These are phyloP conservation scores for Sander vitreus DNA, from an alignment of 2,113 vertebrate species.

Conservation along the genomic window DNA sequence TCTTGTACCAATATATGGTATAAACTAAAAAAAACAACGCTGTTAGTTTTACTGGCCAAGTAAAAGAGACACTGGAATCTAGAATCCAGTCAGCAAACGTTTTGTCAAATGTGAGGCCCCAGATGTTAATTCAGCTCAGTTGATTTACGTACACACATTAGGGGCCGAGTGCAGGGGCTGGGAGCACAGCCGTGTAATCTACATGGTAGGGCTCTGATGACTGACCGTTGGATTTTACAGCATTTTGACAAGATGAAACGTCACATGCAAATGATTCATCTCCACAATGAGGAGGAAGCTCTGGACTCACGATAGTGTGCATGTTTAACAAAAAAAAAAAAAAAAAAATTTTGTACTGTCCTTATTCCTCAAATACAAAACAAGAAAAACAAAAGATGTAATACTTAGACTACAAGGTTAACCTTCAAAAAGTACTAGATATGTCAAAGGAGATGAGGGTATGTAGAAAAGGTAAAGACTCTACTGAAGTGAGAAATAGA, in stretches of 20 bases:
- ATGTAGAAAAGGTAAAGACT: slow-evolving; percentile 40
- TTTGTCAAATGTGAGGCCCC: slow-evolving; percentile 1
- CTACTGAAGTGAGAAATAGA: slow-evolving; percentile 18
- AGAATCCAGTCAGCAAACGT: slow-evolving; percentile 3
- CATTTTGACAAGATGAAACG: slow-evolving; percentile 58
- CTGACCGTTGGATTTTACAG: slow-evolving; percentile 66
- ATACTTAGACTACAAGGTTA: slow-evolving; percentile 57
- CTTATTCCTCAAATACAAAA: slow-evolving; percentile 56
- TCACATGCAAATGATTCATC: slow-evolving; percentile 51
- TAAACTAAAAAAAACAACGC: not conserved
- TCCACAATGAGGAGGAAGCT: slow-evolving; percentile 70
- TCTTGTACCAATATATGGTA: not conserved
- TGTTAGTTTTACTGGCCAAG: slow-evolving; percentile 35
- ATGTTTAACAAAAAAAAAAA: slow-evolving; percentile 49
- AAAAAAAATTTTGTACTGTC: slow-evolving; percentile 26
- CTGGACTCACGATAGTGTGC: slow-evolving; percentile 62
- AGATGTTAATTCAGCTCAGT: slow-evolving; percentile 20
- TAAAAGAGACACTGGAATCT: slow-evolving; percentile 40
- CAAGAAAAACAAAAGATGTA: slow-evolving; percentile 28
- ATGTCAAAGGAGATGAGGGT: slow-evolving; percentile 31
- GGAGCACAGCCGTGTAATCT: slow-evolving; percentile 34
- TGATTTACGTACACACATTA: slow-evolving; percentile 27
- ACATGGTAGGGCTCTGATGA: slow-evolving; percentile 32
- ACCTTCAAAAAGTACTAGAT: slow-evolving; percentile 50
- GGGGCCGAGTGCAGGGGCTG: slow-evolving; percentile 33